phyloP scores from a whole-genome alignment of 2,113 vertebrate species.

The Egretta garzetta region DNA sequence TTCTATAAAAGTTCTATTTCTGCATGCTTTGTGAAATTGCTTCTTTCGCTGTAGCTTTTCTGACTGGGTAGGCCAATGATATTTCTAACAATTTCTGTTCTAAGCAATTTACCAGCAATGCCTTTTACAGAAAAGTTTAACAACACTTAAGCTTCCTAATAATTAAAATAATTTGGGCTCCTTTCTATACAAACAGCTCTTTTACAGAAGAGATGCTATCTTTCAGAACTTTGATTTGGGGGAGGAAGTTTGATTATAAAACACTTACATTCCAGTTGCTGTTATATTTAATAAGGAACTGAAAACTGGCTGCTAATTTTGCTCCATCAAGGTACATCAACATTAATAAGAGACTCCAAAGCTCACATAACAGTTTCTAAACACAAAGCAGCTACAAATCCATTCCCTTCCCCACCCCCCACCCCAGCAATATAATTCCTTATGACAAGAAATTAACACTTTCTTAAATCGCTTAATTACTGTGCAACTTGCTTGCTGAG shows the following conservation, averaged over 20 bases:
- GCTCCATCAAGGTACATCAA: not conserved
- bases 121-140: not conserved
- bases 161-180: not conserved
- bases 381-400: conserved; percentile 16
- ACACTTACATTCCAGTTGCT: not conserved
- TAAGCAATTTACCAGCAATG: not conserved
- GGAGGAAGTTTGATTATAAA: not conserved
- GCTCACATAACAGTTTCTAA: not conserved
- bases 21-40: not conserved
- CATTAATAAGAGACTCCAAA: not conserved
- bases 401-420: not conserved
- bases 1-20: not conserved
- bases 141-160: not conserved
- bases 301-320: not conserved
- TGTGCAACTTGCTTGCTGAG: conserved; percentile 13
- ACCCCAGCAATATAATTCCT: not conserved
- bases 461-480: conserved; percentile 20
- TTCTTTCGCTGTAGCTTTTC: not conserved
- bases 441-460: not conserved
- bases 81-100: not conserved
- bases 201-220: not conserved
- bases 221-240: not conserved
- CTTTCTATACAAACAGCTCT: not conserved
- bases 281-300: not conserved
- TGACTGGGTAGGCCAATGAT: not conserved